A percentile compares a stretch with the other conserved stretches of the same genome.
Conservation (phyloP, 2,888 invertebrate genomes). For the Diarsia mendica region DNA sequence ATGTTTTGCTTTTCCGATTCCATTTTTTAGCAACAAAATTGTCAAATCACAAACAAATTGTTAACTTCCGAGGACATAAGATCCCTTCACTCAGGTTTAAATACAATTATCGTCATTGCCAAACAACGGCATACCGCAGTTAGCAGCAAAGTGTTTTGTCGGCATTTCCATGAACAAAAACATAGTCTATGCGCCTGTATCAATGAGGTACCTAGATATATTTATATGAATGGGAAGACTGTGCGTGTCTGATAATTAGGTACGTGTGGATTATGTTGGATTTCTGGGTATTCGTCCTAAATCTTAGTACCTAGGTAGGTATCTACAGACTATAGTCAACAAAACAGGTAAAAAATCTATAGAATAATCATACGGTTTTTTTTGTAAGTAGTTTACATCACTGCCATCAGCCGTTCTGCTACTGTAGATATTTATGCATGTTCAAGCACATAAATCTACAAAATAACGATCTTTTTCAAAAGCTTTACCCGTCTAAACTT, state of each 20-base stretch:
- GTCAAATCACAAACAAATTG: slow-evolving; percentile 63
- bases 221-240: slow-evolving; percentile 37
- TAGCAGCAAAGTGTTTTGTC: slow-evolving; percentile 40
- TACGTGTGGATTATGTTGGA: slow-evolving; percentile 34
- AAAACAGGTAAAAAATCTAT: neutral
- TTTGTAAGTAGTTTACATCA: too few relatives aligned
- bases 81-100: slow-evolving; percentile 66
- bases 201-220: slow-evolving; percentile 25
- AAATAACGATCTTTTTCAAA: neutral
- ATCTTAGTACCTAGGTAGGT: neutral
- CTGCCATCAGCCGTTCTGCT: too few relatives aligned
- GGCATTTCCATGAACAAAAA: slow-evolving; percentile 44
- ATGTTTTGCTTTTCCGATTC: slow-evolving; percentile 10
- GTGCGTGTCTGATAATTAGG: slow-evolving; percentile 45
- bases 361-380: neutral
- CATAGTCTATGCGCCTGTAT: slow-evolving; percentile 17
- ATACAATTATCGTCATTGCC: slow-evolving; percentile 56
- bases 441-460: too few relatives aligned
- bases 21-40: slow-evolving; percentile 31
- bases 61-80: slow-evolving; percentile 62
- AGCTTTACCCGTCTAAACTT: neutral
- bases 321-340: neutral
- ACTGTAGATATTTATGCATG: too few relatives aligned
- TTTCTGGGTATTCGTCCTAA: slow-evolving; percentile 13
- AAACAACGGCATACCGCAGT: slow-evolving; percentile 41